phyloP scores from a whole-genome alignment of 1,140 invertebrate species.

The Triops cancriformis region DNA sequence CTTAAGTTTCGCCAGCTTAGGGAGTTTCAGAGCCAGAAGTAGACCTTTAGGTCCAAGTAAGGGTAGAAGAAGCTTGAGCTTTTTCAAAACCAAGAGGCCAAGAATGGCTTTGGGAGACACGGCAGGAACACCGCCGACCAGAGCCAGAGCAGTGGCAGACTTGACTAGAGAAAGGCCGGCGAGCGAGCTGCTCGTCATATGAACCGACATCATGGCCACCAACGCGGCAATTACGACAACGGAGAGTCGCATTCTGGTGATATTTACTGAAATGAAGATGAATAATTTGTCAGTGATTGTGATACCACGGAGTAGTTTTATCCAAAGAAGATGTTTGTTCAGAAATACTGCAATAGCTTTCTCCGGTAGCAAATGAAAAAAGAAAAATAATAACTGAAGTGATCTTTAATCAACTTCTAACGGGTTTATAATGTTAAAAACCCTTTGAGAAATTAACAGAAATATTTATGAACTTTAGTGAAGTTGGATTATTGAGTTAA shows the following conservation, averaged over 20 bases:
- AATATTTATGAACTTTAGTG: background rate
- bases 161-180: background rate
- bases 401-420: too few species aligned
- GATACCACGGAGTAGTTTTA: too few species aligned
- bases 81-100: background rate
- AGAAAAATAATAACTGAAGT: too few species aligned
- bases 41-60: background rate
- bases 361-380: too few species aligned
- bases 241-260: background rate
- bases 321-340: too few species aligned
- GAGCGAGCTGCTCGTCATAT: background rate
- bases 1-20: background rate
- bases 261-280: background rate
- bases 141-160: background rate
- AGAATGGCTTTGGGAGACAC: background rate
- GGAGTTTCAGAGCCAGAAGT: background rate
- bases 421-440: too few species aligned
- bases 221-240: background rate
- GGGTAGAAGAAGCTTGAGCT: background rate
- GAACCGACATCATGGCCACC: background rate
- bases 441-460: background rate
- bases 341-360: too few species aligned
- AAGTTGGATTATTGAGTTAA: background rate
- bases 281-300: background rate
- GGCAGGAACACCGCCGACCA: background rate